Base-by-base conservation (phyloP, 2,113 vertebrate genomes). In the Tiliqua scincoides region DNA sequence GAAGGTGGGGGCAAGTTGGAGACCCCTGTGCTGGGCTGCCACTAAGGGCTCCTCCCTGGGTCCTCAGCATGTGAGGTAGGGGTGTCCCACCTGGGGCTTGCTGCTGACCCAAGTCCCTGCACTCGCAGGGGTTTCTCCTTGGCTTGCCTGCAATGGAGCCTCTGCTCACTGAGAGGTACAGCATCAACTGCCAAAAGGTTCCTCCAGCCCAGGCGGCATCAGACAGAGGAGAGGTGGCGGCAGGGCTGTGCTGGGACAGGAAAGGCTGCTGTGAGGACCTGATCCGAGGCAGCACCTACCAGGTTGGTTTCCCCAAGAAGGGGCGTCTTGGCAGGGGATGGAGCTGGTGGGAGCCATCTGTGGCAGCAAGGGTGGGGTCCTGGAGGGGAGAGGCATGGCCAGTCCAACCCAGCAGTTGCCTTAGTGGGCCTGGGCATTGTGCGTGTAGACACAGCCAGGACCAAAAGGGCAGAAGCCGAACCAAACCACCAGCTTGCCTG, bases 51-150 rank as follows among this genome's bases (percentile, higher is more conserved):
- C 43, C 43, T 48, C 43, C 43, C 43, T 48, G 4, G 43, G 43
- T 8, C 43, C 43, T 48, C 43, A 48, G 43, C 43, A 48, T 5
- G 43, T 48, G 43, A 43, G 48, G 20, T 14, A 20, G 11, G 20
- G 52, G 35, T 25, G 25, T 72, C 79, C 48, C 43, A 35, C 12
- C 15, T 57, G 25, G 17, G 0, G 61, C 10, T 14, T 17, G 48
- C 74, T 32, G 67, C 17, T 63, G 54, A 74, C 37, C 32, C 7
- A 20, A 17, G 35, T 8, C 25, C 65, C 72, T 71, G n/a, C 54
- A 14, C 52, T 15, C 11, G 11, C 83, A 25, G 71, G 43, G 6
- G 20, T 9, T 15, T 79, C 4, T 2, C 3, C 0, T 0, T 15
- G 10, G 2, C 70, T 25, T 52, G 21, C 11, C 32, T 8, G 21